Percentiles rank a stretch among this genome's conserved stretches.
Evolutionary conservation across 2,113 vertebrate genomes (phyloP).

Genomic region (Emydocephalus ijimae): DNA sequence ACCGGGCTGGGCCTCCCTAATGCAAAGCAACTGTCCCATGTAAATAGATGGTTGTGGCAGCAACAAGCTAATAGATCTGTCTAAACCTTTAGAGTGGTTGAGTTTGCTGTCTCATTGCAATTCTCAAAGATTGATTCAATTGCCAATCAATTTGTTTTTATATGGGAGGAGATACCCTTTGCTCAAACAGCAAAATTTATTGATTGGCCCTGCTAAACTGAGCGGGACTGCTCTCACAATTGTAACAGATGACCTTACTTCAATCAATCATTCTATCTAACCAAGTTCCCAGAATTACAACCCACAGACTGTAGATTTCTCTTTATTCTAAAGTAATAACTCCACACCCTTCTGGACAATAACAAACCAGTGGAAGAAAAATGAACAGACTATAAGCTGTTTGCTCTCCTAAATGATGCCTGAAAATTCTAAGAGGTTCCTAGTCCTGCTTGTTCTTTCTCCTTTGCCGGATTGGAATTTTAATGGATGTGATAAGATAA

Average conservation of each 20-base stretch:
- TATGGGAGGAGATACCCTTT: not conserved
- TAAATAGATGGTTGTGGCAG: not conserved
- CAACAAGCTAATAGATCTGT: not conserved
- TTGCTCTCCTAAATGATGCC: constrained; percentile 26
- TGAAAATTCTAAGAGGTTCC: constrained; percentile 47
- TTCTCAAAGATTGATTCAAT: not conserved
- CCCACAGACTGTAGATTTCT: not conserved
- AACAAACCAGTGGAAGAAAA: constrained; percentile 43
- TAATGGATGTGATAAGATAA: constrained; percentile 47
- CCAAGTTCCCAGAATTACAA: not conserved
- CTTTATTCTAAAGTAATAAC: not conserved
- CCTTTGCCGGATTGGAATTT: constrained; percentile 56
- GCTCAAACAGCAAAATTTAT: not conserved
- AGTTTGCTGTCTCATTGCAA: not conserved
- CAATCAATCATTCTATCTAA: not conserved
- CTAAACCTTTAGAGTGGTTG: not conserved
- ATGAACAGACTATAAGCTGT: not conserved
- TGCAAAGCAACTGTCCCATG: not conserved
- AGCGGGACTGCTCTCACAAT: not conserved
- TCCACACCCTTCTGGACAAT: constrained; percentile 1
- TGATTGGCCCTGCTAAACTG: not conserved
- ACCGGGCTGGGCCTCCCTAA: not conserved
- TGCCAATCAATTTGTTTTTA: not conserved
- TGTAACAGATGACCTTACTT: not conserved
- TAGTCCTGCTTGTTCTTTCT: constrained; percentile 9